Base-by-base conservation (phyloP, 2,113 vertebrate genomes). In the Ondatra zibethicus region DNA sequence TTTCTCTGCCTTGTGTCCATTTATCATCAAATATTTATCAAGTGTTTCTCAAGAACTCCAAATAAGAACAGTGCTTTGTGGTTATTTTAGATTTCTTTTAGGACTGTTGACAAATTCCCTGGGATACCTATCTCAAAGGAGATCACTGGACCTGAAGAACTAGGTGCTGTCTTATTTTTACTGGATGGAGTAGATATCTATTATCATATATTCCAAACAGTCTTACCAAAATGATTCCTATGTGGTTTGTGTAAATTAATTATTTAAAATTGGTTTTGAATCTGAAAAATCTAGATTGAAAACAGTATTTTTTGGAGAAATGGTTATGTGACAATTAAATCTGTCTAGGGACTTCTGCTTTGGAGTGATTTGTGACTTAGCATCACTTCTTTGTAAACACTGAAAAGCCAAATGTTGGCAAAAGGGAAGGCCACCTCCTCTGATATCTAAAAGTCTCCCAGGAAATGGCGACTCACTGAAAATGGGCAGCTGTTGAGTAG, bases 21-120 rank as follows among this genome's bases (percentile, higher is more conserved):
- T 80, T 95, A 94, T 95, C 19, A 52, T 88, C 81, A 93, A 63
- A 82, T 96, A 96, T 97, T 96, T 63, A 92, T 86, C 1, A 55
- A 50, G 65, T 97, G 42, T 75, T 66, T 88, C 92, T 97, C 86
- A 68, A 84, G 2, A 95, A 96, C 70, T 97, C 91, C 52, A 96
- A 97, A 96, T 27, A 33, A 0, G 94, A 96, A 65, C 10, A 81
- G 31, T 94, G 84, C 39, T 96, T 96, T 98, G 42, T 92, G 42
- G 77, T 96, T 96, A 92, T 91, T 95, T 93, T 95, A 95, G 92
- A 88, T 95, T 95, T 96, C 85, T 95, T 96, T 89, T 94, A 91
- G 85, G 68, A 21, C n/a, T 92, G 61, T 75, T 95, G 77, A 97
- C 88, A 96, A 80, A 93, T 94, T 72, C 14, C 45, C 80, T 93